phyloP scores from a whole-genome alignment of 2,113 vertebrate species.

The Neotragus pygmaeus region DNA sequence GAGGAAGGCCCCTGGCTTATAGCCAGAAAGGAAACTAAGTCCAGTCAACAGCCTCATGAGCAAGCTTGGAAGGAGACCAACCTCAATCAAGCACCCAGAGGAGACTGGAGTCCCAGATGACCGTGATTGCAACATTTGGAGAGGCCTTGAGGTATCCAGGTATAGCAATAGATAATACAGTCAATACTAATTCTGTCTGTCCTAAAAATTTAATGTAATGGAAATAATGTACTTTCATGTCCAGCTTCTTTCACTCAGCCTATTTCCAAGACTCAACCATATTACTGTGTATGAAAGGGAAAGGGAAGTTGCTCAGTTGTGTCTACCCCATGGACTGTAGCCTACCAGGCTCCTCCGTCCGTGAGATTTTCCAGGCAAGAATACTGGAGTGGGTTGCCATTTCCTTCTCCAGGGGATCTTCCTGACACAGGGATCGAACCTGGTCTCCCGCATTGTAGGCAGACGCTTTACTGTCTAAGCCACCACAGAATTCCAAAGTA shows the following conservation, averaged over 20 bases:
- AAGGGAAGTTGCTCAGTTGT: not conserved
- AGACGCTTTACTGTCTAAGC: not conserved
- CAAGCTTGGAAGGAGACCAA: not conserved
- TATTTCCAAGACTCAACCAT: not conserved
- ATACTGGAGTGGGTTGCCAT: not conserved
- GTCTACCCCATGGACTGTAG: not conserved
- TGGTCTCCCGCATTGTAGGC: not conserved
- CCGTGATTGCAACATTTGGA: not conserved
- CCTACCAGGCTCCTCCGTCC: not conserved
- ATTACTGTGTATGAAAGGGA: not conserved
- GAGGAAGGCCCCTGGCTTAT: not conserved
- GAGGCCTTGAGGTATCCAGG: not conserved
- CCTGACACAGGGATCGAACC: fast-evolving
- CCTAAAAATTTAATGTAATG: constrained; percentile 3
- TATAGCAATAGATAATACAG: not conserved
- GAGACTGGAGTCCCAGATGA: not conserved
- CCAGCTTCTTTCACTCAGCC: not conserved
- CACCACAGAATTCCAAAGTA: not conserved
- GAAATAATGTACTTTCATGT: not conserved
- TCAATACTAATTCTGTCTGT: not conserved
- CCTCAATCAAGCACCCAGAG: not conserved
- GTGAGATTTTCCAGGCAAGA: not conserved
- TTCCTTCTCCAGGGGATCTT: not conserved
- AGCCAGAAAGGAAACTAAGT: not conserved
- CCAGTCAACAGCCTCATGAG: not conserved